These are phyloP conservation scores for Nineta flava DNA, from an alignment of 2,888 invertebrate genomes.

Conservation along the genomic window DNA sequence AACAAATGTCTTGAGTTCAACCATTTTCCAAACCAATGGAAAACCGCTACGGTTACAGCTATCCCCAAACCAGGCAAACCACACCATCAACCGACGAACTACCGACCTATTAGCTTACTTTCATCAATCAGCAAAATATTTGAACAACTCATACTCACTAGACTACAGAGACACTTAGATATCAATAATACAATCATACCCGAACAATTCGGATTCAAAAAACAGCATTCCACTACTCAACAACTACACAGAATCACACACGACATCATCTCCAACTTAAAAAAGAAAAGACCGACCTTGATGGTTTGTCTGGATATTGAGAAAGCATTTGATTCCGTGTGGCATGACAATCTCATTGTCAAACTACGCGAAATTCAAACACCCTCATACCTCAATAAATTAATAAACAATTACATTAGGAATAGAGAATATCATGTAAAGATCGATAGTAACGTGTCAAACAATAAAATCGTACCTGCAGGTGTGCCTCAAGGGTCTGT, in stretches of 20 bases:
- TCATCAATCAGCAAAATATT: slow-evolving; percentile 13
- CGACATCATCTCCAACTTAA: slow-evolving; percentile 12
- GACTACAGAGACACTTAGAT: slow-evolving; percentile 8
- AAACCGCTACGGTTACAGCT: slow-evolving; percentile 8
- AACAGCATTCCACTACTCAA: slow-evolving; percentile 14
- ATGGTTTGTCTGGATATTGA: too few species aligned
- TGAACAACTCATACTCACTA: slow-evolving; percentile 11
- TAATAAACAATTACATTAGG: slow-evolving; percentile 2
- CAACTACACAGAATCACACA: slow-evolving; percentile 14
- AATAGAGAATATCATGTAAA: slow-evolving; percentile 13
- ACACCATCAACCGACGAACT: slow-evolving; percentile 10
- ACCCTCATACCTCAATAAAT: slow-evolving; percentile 11
- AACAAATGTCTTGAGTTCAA: slow-evolving; percentile 8
- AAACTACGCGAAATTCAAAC: slow-evolving; percentile 12
- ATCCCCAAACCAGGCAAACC: slow-evolving; percentile 10
- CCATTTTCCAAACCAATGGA: slow-evolving; percentile 10
- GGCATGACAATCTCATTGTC: slow-evolving; percentile 15
- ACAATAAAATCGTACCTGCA: slow-evolving; percentile 10
- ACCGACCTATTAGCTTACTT: slow-evolving; percentile 16
- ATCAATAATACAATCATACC: slow-evolving; percentile 9
- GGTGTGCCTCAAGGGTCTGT: slow-evolving; percentile 17
- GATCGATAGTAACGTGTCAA: slow-evolving; percentile 10
- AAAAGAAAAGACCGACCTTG: slow-evolving; percentile 15
- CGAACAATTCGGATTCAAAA: slow-evolving; percentile 17
- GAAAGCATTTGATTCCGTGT: slow-evolving; percentile 19